These are phyloP conservation scores for Osedax frankpressi DNA, from an alignment of 2,888 invertebrate species.

Conservation along the genomic window DNA sequence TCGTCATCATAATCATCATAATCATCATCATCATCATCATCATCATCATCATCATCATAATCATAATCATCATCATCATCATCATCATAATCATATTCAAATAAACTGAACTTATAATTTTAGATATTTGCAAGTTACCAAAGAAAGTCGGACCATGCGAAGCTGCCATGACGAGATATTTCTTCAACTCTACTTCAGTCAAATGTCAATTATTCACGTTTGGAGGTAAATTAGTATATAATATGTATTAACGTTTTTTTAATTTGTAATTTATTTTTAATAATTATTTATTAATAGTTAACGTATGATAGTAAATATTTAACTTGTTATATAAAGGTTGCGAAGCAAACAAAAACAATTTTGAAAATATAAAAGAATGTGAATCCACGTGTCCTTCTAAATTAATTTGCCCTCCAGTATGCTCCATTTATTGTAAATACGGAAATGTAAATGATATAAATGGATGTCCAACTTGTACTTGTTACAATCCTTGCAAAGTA, in stretches of 20 bases:
- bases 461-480: background rate
- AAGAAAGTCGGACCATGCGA: background rate
- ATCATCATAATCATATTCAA: too few relatives aligned
- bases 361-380: background rate
- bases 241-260: too few relatives aligned
- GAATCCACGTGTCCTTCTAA: background rate
- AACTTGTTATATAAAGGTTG: constrained; percentile 1
- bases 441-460: background rate
- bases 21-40: too few relatives aligned
- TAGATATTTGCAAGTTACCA: background rate
- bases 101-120: too few relatives aligned
- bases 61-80: too few relatives aligned
- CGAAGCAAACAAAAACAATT: background rate
- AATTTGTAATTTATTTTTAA: too few relatives aligned
- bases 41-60: too few relatives aligned
- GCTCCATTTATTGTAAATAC: background rate
- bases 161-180: background rate
- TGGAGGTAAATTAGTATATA: background rate
- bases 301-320: too few relatives aligned
- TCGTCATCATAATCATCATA: too few relatives aligned
- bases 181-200: background rate
- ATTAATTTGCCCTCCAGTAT: background rate
- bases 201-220: background rate
- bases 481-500: constrained; percentile 6
- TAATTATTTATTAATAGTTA: too few relatives aligned